These are phyloP conservation scores for Okamejei kenojei DNA, from an alignment of 2,797 vertebrate genomes.

Conservation along the genomic window DNA sequence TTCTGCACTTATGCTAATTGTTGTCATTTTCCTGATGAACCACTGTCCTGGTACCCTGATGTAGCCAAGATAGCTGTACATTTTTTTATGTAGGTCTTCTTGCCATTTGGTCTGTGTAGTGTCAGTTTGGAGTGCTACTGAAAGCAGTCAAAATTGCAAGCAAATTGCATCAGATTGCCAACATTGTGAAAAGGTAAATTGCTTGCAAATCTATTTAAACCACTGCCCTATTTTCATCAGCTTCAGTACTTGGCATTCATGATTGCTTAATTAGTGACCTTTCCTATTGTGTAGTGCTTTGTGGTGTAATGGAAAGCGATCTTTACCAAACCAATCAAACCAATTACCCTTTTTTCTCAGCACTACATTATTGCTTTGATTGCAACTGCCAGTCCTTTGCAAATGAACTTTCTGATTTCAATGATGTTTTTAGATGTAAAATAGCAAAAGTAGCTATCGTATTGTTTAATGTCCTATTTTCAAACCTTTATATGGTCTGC, in stretches of 20 bases:
- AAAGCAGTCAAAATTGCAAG: constrained; percentile 99
- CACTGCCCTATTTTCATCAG: constrained; percentile 99
- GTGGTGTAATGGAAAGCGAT: constrained; percentile 99
- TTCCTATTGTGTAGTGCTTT: constrained; percentile 99
- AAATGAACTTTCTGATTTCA: constrained; percentile 99
- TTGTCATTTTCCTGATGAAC: constrained; percentile 99
- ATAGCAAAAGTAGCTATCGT: constrained; percentile 96
- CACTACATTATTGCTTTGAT: constrained; percentile 99
- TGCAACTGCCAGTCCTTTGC: constrained; percentile 98
- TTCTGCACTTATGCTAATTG: constrained; percentile 99
- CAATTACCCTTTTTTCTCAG: constrained; percentile 98
- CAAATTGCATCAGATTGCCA: constrained; percentile 99
- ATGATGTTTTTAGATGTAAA: constrained; percentile 83
- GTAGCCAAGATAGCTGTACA: constrained; percentile 99
- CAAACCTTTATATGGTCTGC: constrained; percentile 75
- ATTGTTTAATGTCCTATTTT: constrained; percentile 91
- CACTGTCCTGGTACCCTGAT: constrained; percentile 99
- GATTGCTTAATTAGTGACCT: constrained; percentile 99
- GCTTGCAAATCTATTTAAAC: constrained; percentile 99
- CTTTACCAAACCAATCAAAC: constrained; percentile 99
- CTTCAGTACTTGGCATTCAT: constrained; percentile 99
- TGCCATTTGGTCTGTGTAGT: constrained; percentile 99
- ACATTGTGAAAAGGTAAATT: constrained; percentile 99
- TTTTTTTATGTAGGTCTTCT: constrained; percentile 94
- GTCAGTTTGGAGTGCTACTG: constrained; percentile 99